A percentile compares a stretch with the other conserved stretches of the same genome.
Conservation (phyloP, 2,888 invertebrate species). For the Zele albiditarsus region DNA sequence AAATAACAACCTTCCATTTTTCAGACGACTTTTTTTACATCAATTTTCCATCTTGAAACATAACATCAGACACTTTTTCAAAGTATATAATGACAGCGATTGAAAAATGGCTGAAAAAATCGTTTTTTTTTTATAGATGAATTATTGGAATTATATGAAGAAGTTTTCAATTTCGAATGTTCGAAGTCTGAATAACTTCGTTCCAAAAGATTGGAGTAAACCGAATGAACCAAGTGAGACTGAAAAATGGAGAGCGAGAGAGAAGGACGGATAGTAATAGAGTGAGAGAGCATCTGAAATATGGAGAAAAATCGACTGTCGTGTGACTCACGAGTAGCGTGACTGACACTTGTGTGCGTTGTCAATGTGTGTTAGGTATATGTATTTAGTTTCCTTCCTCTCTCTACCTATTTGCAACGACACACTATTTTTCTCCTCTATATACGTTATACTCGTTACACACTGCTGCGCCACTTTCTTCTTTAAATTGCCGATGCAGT, state of each 20-base stretch:
- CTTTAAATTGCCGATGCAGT: slow-evolving; percentile 38
- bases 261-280: background rate
- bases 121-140: no score
- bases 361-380: slow-evolving; percentile 32
- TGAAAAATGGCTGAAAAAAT: no score
- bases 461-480: slow-evolving; percentile 59
- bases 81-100: no score
- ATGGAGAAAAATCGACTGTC: slow-evolving; percentile 27
- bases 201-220: slow-evolving; percentile 5
- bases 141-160: background rate
- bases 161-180: background rate
- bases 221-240: slow-evolving; percentile 15
- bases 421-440: background rate
- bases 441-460: slow-evolving; percentile 50
- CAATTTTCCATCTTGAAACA: no score
- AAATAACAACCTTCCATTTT: no score
- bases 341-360: slow-evolving; percentile 42
- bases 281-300: slow-evolving; percentile 20
- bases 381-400: slow-evolving; percentile 15
- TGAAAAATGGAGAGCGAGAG: slow-evolving; percentile 19
- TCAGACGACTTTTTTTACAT: no score
- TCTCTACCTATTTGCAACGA: background rate
- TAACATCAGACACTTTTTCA: no score
- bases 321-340: slow-evolving; percentile 41
- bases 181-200: background rate